Evolutionary conservation across 2,113 vertebrate genomes (phyloP).

Genomic region (Orcinus orca): DNA sequence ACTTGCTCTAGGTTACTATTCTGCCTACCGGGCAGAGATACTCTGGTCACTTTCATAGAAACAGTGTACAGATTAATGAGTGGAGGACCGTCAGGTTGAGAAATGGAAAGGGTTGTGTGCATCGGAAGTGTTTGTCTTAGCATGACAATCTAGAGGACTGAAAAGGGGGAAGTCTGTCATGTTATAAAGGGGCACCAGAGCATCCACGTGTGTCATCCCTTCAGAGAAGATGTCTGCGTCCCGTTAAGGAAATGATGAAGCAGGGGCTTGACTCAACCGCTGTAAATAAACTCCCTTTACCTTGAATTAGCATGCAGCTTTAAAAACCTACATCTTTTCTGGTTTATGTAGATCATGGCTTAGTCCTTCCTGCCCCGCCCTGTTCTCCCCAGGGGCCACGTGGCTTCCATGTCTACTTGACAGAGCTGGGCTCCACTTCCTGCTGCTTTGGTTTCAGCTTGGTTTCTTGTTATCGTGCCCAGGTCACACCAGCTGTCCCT

Average conservation of each 20-base stretch:
- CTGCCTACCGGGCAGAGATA: neutral
- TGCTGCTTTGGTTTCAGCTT: neutral
- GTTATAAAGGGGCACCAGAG: neutral
- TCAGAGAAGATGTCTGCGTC: neutral
- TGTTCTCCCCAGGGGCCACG: fast-evolving
- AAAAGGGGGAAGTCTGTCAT: neutral
- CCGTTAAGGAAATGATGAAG: neutral
- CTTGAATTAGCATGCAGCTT: neutral
- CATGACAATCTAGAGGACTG: neutral
- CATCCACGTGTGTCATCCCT: neutral
- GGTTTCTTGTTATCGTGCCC: neutral
- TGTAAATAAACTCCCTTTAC: neutral
- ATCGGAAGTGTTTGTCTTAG: neutral
- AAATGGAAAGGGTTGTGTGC: neutral
- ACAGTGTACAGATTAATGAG: neutral
- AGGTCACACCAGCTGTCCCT: constrained; percentile 17
- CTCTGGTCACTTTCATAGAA: neutral
- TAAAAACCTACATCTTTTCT: neutral
- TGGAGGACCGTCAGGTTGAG: neutral
- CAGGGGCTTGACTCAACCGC: neutral
- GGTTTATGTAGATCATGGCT: neutral
- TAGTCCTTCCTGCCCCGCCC: neutral
- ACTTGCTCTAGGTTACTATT: neutral
- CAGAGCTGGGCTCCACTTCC: neutral
- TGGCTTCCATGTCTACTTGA: neutral